Conservation (phyloP, 1,140 invertebrate genomes). For the Nasonia giraulti region DNA sequence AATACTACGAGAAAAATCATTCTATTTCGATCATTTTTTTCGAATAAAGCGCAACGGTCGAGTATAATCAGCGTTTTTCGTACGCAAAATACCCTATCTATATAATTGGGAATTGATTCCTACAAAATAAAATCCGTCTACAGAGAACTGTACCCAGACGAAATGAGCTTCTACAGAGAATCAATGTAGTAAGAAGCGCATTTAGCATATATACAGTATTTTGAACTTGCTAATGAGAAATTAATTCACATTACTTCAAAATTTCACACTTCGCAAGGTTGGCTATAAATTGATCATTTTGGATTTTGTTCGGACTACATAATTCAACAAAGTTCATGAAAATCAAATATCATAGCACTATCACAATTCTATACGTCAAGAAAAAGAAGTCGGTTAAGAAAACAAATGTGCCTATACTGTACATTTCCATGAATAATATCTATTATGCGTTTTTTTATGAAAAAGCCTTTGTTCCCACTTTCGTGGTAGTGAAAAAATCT, state of each 20-base stretch:
- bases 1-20: slow-evolving; percentile 17
- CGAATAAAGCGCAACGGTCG: neutral
- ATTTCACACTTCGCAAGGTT: neutral
- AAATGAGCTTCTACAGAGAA: neutral
- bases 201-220: slow-evolving; percentile 10
- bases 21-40: neutral
- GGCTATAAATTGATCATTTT: neutral
- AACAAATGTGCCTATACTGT: slow-evolving; percentile 9
- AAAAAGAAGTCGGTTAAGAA: neutral
- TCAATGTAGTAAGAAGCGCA: slow-evolving; percentile 2
- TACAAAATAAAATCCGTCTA: neutral
- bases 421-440: slow-evolving; percentile 11
- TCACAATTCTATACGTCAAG: slow-evolving; percentile 17
- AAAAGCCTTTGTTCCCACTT: slow-evolving; percentile 10
- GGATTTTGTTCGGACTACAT: neutral
- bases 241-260: neutral
- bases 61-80: neutral
- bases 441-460: slow-evolving; percentile 17
- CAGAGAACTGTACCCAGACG: slow-evolving; percentile 6
- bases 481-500: slow-evolving; percentile 15
- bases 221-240: neutral
- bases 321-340: neutral
- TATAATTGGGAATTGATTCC: neutral
- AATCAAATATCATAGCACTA: neutral
- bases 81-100: neutral